Base-by-base conservation (phyloP, 2,888 invertebrate species). In the Hermaeophaga mercurialis region DNA sequence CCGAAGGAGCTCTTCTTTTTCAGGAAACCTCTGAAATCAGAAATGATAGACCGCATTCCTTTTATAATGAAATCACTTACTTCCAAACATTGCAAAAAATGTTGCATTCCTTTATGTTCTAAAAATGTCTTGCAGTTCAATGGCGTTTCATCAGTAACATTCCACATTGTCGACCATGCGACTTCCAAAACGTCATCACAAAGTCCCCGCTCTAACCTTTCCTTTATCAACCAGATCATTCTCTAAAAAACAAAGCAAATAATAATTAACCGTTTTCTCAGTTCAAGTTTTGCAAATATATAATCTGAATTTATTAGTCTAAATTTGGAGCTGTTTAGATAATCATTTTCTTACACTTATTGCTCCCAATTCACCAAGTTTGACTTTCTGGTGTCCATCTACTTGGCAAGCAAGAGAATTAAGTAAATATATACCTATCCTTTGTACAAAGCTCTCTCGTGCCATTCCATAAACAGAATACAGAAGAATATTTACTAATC, bases 91-190 rank as follows among this genome's bases (percentile, higher is more conserved):
- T 85, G 85, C 9, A 94, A 82, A 78, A 98, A 98, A 67, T 89
- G 87, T 65, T 88, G 86, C 91, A 98, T 92, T 64, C 98, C 98
- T 34, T 87, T 83, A 59, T 88, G 87, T 66, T 91, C 87, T 55
- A 98, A 82, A 80, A 98, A 98, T 70, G 91, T 83, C 75, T 88
- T 84, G 80, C 97, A 97, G 81, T 98, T 98, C 67, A 88, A 84
- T 36, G 96, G 92, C 8, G 96, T 97, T 80, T 98, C 97, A 77
- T 98, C 97, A 24, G 92, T 91, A 65, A 93, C 91, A 79, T 97
- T 98, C 97, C 97, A 98, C 91, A 98, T 91, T n/a, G 96, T 95
- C 55, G 96, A 96, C 98, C 98, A 98, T 2, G 96, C 94, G 11
- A 96, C 94, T 80, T 97, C 96, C 80, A 98, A 84, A 12, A 96